Base-by-base conservation (phyloP, 2,888 invertebrate genomes). In the Darwinula stevensoni region DNA sequence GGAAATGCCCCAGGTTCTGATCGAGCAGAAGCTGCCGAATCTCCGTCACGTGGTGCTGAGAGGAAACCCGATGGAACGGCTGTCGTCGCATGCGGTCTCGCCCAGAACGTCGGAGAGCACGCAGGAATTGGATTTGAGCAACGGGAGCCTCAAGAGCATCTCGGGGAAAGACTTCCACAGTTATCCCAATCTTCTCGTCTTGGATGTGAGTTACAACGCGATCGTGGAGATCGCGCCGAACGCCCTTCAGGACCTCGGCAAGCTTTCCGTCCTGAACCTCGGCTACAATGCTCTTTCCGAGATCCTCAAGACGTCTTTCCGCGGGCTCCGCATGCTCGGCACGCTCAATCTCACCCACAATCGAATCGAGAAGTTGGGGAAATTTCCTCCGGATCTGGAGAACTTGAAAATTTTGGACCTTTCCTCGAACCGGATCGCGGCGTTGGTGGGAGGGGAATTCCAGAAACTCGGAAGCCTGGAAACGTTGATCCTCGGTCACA, bases 61-160 rank as follows among this genome's bases (percentile, higher is more conserved):
- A 2, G 78, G 78, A 51, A 84, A 84, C 48, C 82, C 82, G 49
- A 72, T 84, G n/a, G n/a, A n/a, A n/a, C n/a, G n/a, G n/a, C n/a
- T n/a, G n/a, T n/a, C n/a, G n/a, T n/a, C n/a, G n/a, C n/a, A n/a
- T n/a, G n/a, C n/a, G n/a, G n/a, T n/a, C n/a, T n/a, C n/a, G n/a
- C n/a, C n/a, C n/a, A n/a, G n/a, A n/a, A n/a, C n/a, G n/a, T n/a
- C n/a, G n/a, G n/a, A n/a, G n/a, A n/a, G n/a, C n/a, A n/a, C n/a
- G n/a, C n/a, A 67, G 31, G 82, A 84, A 51, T 56, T 82, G 36
- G 76, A 76, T 47, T 56, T 82, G 14, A 70, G 73, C 2, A 78
- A 78, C 51, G 84, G 84, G 48, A 82, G 82, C 49, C 72, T 84
- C 44, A 66, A 67, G 39, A 59, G 64, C 43, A 62, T 82, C 44